These are phyloP conservation scores for Scaptomyza graminum DNA, from an alignment of 1,140 invertebrate species.

Conservation along the genomic window DNA sequence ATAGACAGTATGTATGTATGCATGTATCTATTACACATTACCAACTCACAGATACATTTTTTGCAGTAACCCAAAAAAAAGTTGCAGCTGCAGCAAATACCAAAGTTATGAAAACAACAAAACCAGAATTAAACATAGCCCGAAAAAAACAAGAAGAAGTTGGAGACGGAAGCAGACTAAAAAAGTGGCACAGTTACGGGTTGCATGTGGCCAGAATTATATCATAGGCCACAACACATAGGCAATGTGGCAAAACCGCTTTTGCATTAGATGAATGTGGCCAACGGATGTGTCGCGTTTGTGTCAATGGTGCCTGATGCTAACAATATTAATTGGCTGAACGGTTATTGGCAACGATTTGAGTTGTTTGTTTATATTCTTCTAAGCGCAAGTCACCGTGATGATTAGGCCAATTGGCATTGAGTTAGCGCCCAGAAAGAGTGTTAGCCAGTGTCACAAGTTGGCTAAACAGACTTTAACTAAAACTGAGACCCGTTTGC, in stretches of 20 bases:
- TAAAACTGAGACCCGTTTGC: constrained; percentile 55
- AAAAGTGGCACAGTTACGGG: constrained; percentile 48
- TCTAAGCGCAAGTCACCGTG: constrained; percentile 36
- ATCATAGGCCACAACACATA: constrained; percentile 48
- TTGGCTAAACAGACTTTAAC: constrained; percentile 4
- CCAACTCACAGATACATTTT: constrained; percentile 18
- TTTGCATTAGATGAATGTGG: constrained; percentile 49
- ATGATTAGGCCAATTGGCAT: constrained; percentile 68
- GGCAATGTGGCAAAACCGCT: constrained; percentile 21
- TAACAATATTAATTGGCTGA: constrained; percentile 72
- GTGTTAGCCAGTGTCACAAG: constrained; percentile 7
- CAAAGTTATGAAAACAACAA: constrained; percentile 22
- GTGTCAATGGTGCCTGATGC: constrained; percentile 47
- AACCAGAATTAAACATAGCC: constrained; percentile 19
- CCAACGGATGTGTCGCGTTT: constrained; percentile 59
- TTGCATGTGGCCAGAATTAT: constrained; percentile 68
- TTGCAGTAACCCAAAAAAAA: constrained; percentile 5
- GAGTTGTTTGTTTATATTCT: not conserved
- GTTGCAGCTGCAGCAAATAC: constrained; percentile 22
- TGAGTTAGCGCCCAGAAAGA: constrained; percentile 39
- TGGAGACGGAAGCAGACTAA: constrained; percentile 34
- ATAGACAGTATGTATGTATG: not conserved
- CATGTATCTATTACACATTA: constrained; percentile 20
- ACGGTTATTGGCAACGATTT: constrained; percentile 67
- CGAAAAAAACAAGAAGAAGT: constrained; percentile 13